Evolutionary conservation across 2,888 invertebrate species (phyloP).

Genomic region (Apotomis turbidana): DNA sequence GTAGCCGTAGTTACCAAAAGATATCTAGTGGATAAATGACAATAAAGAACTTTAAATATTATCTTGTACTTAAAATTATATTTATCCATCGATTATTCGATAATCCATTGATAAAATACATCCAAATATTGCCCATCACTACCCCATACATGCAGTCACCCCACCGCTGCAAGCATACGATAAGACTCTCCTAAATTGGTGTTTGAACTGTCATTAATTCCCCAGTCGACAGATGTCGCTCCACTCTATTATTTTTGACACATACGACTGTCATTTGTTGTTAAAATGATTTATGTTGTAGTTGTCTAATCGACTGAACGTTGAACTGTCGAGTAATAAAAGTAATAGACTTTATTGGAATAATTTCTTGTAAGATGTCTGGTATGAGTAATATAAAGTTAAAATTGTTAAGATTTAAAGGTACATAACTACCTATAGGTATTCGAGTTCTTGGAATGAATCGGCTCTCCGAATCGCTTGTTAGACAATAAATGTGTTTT

Average conservation of each 20-base stretch:
- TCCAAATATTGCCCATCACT: not conserved
- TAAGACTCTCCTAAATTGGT: constrained; percentile 77
- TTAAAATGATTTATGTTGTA: constrained; percentile 65
- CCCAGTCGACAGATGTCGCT: constrained; percentile 75
- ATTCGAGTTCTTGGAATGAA: not conserved
- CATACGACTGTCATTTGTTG: constrained; percentile 75
- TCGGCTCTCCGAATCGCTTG: not conserved
- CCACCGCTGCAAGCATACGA: constrained; percentile 65
- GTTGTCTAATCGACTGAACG: constrained; percentile 56
- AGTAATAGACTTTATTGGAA: constrained; percentile 20
- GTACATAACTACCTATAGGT: not conserved
- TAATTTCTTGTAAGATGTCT: not conserved
- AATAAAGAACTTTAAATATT: too few relatives aligned
- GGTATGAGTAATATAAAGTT: not conserved
- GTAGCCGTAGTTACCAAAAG: too few relatives aligned
- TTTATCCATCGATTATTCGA: not conserved
- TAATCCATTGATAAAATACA: not conserved
- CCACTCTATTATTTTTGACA: constrained; percentile 80
- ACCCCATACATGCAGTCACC: constrained; percentile 51
- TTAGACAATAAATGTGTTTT: not conserved
- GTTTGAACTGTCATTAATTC: constrained; percentile 82
- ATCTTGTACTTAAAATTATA: too few relatives aligned
- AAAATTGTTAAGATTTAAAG: not conserved
- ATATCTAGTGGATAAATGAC: too few relatives aligned
- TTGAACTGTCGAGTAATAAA: constrained; percentile 22